Conservation (phyloP, 2,797 vertebrate genomes). For the Notolabrus celidotus region DNA sequence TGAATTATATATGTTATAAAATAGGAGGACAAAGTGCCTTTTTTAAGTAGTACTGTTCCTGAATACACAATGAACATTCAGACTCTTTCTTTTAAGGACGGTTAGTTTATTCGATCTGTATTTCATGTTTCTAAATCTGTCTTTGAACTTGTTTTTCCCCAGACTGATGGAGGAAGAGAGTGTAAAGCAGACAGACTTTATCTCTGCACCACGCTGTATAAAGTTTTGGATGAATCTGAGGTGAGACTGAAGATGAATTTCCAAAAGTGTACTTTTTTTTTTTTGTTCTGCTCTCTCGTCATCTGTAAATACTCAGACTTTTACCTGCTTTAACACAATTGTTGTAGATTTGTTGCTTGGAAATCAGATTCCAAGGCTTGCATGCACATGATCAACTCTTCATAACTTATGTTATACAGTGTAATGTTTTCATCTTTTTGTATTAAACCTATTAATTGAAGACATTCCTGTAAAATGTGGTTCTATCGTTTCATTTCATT, state of each 20-base stretch:
- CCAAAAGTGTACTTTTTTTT: constrained; percentile 43
- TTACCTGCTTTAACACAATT: constrained; percentile 46
- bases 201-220: constrained; percentile 48
- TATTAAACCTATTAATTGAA: constrained; percentile 71
- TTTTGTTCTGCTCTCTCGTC: constrained; percentile 19
- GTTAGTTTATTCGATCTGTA: background rate
- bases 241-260: constrained; percentile 44
- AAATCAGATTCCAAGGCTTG: constrained; percentile 59
- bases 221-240: constrained; percentile 35
- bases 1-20: background rate
- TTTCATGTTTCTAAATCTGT: background rate
- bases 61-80: background rate
- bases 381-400: constrained; percentile 59
- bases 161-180: constrained; percentile 29
- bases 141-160: constrained; percentile 15
- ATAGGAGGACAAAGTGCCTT: background rate
- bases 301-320: constrained; percentile 50
- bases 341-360: constrained; percentile 45
- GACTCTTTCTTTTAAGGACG: background rate
- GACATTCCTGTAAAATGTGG: constrained; percentile 33
- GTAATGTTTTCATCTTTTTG: constrained; percentile 73
- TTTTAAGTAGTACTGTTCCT: background rate
- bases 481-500: constrained; percentile 17
- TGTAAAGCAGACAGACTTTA: constrained; percentile 38
- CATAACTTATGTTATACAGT: constrained; percentile 55